Evolutionary conservation across 2,797 vertebrate species (phyloP), one percentile per base, ranked within the genome.

Genomic region (Nasua narica): DNA sequence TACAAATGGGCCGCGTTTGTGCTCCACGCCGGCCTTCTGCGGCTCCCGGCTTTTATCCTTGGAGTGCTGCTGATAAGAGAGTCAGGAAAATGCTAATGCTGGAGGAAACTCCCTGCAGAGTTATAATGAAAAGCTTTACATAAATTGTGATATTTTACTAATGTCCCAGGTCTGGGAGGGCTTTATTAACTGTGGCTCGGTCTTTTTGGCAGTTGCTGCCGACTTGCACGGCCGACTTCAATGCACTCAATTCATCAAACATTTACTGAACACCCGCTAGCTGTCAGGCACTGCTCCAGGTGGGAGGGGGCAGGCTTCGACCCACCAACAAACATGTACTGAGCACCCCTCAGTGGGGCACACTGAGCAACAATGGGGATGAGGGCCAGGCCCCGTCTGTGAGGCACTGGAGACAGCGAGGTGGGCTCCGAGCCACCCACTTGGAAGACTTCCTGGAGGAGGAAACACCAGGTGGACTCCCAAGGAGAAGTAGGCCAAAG

Each of bases 1-100:
- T 54, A 78, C 78, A 67, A 35, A 91, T 4, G 84, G 87, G 50
- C 70, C 1, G 25, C 25, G 52, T 69, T 90, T 70, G 81, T n/a
- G 60, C 87, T 67, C 56, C 35, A 35, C 21, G 2, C 35, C 90
- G 1, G 40, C 12, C 0, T 89, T 12, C 10, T 85, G 97, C 94
- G 54, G 97, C 97, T 94, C 91, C 1, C 8, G 4, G 97, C 97
- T 95, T 96, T 98, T 96, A 98, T 98, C 98, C 98, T 96, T 97
- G 94, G 98, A 98, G 97, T 74, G 95, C 95, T 81, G 96, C 97
- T 98, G 97, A 98, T 98, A 97, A 96, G 96, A 97, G 96, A 94
- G 93, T 97, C 97, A 96, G 95, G 96, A 81, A 98, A 97, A 98
- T 93, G 98, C 97, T 98, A 98, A 98, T 97, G 88, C 86, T 4